These are phyloP conservation scores for Dipus sagitta DNA, from an alignment of 2,797 vertebrate species.

Conservation along the genomic window DNA sequence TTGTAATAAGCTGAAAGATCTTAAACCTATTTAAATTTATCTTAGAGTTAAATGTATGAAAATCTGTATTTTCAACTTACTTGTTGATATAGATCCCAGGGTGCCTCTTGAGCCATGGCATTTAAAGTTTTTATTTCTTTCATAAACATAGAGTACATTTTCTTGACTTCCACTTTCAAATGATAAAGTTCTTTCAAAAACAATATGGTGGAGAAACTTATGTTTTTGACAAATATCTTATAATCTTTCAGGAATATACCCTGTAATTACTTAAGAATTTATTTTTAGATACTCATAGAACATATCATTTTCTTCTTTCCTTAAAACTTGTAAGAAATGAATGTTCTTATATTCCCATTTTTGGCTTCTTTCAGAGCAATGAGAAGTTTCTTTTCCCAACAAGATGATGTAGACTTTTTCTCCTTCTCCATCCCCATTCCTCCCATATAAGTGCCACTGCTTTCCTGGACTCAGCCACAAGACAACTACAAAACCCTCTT, in stretches of 20 bases:
- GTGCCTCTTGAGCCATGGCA: not conserved
- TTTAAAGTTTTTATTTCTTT: no score
- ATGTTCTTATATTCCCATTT: not conserved
- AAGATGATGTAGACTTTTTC: not conserved
- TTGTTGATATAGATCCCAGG: not conserved
- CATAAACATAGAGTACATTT: no score
- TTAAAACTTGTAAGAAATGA: not conserved
- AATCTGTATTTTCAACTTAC: not conserved
- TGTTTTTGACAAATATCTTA: no score
- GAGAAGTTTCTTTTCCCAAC: not conserved
- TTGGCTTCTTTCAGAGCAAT: not conserved
- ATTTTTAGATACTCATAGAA: not conserved
- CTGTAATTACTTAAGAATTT: not conserved
- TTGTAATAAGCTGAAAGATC: not conserved
- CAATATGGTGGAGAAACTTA: no score
- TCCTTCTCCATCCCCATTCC: not conserved
- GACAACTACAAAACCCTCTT: no score
- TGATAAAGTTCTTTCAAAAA: no score
- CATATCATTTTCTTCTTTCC: not conserved
- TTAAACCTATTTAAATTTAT: not conserved
- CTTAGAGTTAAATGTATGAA: not conserved
- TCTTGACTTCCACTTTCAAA: no score
- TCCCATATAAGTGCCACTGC: not conserved
- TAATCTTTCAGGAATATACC: no score
- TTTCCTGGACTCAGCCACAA: not conserved